Conservation (phyloP, 2,113 vertebrate species). For the Chaetops frenatus region DNA sequence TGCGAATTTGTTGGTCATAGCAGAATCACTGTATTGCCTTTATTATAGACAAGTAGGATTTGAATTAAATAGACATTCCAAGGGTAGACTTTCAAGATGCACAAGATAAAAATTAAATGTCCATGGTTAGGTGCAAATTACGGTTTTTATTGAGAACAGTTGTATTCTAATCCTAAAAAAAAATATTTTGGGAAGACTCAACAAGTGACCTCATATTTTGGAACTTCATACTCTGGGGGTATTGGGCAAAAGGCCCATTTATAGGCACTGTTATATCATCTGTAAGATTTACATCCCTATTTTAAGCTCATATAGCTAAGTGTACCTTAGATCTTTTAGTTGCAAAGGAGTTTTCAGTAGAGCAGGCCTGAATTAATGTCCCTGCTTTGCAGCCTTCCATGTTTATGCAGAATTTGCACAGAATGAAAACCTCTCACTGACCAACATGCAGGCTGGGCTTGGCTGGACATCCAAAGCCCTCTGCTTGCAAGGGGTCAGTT, state of each 20-base stretch:
- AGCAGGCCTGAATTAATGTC: neutral
- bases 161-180: neutral
- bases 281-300: neutral
- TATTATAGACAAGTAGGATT: neutral
- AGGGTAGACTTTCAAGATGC: neutral
- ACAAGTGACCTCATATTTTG: neutral
- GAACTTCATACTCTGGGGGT: neutral
- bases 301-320: neutral
- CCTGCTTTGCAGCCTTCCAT: neutral
- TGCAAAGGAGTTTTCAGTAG: neutral
- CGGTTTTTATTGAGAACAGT: neutral
- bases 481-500: neutral
- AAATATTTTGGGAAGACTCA: neutral
- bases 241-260: neutral
- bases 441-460: neutral
- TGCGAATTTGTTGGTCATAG: neutral
- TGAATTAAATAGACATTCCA: neutral
- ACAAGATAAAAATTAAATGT: neutral
- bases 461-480: neutral
- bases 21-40: neutral
- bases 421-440: neutral
- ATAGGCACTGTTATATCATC: neutral
- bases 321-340: accelerated
- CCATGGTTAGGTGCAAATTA: neutral
- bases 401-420: neutral